These are phyloP conservation scores for Scaptomyza graminum DNA, from an alignment of 1,140 invertebrate genomes.

Conservation along the genomic window DNA sequence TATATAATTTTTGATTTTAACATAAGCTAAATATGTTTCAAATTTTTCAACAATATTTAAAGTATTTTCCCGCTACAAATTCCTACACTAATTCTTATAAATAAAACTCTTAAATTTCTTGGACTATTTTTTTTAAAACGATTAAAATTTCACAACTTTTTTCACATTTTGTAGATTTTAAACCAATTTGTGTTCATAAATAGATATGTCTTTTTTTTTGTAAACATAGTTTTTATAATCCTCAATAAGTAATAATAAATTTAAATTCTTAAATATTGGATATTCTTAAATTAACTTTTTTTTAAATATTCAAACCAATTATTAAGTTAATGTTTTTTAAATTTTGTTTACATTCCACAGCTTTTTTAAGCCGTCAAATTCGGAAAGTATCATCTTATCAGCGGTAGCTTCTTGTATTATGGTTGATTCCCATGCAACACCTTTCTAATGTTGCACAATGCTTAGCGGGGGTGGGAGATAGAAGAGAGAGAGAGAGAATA, in stretches of 20 bases:
- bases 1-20: too few species aligned
- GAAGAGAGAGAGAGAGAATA: background rate
- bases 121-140: too few species aligned
- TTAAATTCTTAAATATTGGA: background rate
- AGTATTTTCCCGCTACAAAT: too few species aligned
- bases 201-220: too few species aligned
- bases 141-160: background rate
- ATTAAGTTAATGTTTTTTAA: background rate
- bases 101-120: too few species aligned
- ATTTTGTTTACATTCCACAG: conserved; percentile 13
- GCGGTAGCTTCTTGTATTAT: conserved; percentile 39
- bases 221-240: too few species aligned
- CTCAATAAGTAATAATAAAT: background rate
- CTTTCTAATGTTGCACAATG: conserved; percentile 52
- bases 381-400: too few species aligned
- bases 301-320: conserved; percentile 11
- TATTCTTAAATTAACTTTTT: background rate
- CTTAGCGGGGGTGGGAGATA: background rate
- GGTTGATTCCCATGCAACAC: conserved; percentile 20
- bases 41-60: too few species aligned
- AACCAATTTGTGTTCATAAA: too few species aligned
- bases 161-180: background rate
- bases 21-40: too few species aligned
- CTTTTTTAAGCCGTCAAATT: background rate
- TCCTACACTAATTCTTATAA: background rate